Base-by-base conservation (phyloP, 2,888 invertebrate genomes). In the Lissonota sp. region DNA sequence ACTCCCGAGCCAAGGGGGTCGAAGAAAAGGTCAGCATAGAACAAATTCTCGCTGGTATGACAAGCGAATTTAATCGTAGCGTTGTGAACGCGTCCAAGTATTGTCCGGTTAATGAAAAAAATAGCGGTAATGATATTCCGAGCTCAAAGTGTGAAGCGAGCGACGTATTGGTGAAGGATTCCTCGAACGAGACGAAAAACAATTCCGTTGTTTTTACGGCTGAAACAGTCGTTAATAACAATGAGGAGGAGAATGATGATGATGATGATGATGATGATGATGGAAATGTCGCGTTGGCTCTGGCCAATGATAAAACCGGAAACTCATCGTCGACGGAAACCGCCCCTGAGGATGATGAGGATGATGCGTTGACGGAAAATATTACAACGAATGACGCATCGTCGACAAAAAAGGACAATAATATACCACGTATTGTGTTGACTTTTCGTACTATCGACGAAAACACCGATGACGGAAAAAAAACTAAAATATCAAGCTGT, bases 361-460 rank as follows among this genome's bases (percentile, higher is more conserved):
- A 84, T 70, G 78, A 80, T 3, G 78, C 60, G 5, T 80, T 81
- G 0, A 79, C 55, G 82, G 87, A 86, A 6, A 82, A 64, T 16
- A 26, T 26, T 26, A 10, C 4, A n/a, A 60, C 53, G 0, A 87
- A 87, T 64, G 86, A 78, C 5, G 87, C 88, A 26, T 58, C 26
- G 7, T 4, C 73, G 0, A 46, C 44, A 6, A 90, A 88, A 39
- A 92, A 92, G 58, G 90, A 92, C 49, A 88, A 86, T 7, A 90
- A 87, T 57, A 94, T 95, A 87, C 95, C 95, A 2, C 93, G 95
- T 55, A 95, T 95, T 77, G 95, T 95, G 6, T 90, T 95, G 44
- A 95, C 95, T 0, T 94, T 95, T 83, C 93, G 95, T n/a, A 94
- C 95, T 0, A 91, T 91, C 70, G 92, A 93, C 71, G 93, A 93